Percentiles rank a stretch among this genome's conserved stretches.
Evolutionary conservation across 2,113 vertebrate genomes (phyloP).

Genomic region (Australoheros scitulus): DNA sequence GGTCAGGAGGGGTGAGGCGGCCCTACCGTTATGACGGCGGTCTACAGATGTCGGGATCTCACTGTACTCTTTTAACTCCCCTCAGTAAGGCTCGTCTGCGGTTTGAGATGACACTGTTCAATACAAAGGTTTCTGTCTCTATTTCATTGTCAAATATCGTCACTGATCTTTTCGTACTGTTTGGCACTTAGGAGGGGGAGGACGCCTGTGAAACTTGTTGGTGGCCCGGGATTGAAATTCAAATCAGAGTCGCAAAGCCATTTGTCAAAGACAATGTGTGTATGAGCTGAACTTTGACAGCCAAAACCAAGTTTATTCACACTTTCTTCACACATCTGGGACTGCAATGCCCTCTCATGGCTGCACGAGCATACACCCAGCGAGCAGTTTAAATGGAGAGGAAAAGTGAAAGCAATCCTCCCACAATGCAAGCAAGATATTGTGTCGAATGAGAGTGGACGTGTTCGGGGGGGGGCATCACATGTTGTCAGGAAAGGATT

Average conservation of each 20-base stretch:
- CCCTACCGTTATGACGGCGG: constrained; percentile 73
- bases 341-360: constrained; percentile 77
- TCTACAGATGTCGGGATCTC: constrained; percentile 66
- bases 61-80: constrained; percentile 58
- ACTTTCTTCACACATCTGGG: constrained; percentile 60
- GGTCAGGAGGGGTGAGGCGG: constrained; percentile 62
- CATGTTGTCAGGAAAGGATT: constrained; percentile 47
- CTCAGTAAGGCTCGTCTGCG: constrained; percentile 61
- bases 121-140: constrained; percentile 56
- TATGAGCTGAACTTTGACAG: constrained; percentile 62
- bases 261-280: constrained; percentile 54
- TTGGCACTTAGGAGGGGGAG: constrained; percentile 19
- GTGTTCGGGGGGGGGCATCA: constrained; percentile 27
- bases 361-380: constrained; percentile 45
- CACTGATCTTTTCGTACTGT: constrained; percentile 40
- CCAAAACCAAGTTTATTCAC: constrained; percentile 54
- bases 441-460: constrained; percentile 22
- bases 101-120: constrained; percentile 57
- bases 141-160: constrained; percentile 64
- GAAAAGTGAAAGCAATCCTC: constrained; percentile 56
- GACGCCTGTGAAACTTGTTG: constrained; percentile 52
- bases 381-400: constrained; percentile 25
- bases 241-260: constrained; percentile 41
- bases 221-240: constrained; percentile 62
- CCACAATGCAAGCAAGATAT: constrained; percentile 19